phyloP scores from a whole-genome alignment of 2,113 vertebrate species.

The Psephotus haematonotus region DNA sequence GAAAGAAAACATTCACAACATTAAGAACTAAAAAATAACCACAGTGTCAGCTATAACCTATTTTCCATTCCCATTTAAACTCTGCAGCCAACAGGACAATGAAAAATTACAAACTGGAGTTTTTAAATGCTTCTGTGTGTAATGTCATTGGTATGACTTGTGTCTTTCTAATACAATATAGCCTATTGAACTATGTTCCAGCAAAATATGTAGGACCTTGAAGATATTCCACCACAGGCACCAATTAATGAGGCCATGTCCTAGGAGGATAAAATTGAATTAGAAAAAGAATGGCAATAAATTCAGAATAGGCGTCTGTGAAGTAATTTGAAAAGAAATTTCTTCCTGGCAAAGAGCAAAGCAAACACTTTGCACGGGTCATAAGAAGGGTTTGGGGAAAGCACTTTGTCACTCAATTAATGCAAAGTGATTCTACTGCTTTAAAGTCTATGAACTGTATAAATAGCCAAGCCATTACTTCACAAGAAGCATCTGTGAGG shows the following conservation, averaged over 20 bases:
- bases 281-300: slow-evolving; percentile 31
- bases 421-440: background rate
- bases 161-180: background rate
- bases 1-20: background rate
- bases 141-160: background rate
- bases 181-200: background rate
- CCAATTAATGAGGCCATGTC: background rate
- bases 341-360: slow-evolving; percentile 24
- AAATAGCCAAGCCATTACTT: background rate
- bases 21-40: background rate
- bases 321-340: slow-evolving; percentile 22
- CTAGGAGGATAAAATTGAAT: background rate
- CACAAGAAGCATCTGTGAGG: background rate
- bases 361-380: background rate
- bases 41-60: background rate
- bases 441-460: background rate
- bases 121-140: background rate
- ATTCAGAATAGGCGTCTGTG: background rate
- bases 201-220: background rate
- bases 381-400: background rate
- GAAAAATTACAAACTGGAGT: background rate
- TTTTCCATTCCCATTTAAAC: background rate
- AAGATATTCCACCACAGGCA: background rate
- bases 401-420: background rate
- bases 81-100: background rate